Evolutionary conservation across 2,797 vertebrate genomes (phyloP).

Genomic region (Lagocephalus sceleratus): DNA sequence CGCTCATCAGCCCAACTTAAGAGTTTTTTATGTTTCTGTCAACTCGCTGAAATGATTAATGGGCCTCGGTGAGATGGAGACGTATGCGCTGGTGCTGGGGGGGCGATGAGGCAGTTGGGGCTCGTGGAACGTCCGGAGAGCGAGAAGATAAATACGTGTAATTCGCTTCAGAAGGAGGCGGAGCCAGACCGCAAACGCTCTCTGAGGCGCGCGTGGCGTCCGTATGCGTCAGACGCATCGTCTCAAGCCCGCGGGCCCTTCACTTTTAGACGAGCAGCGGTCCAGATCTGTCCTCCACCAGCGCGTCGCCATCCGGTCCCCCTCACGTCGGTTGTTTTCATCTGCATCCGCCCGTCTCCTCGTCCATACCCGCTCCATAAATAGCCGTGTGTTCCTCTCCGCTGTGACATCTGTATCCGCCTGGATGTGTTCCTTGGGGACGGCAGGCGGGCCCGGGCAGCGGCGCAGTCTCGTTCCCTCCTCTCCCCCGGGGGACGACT

Average conservation of each 20-base stretch:
- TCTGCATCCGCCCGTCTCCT: conserved; percentile 15
- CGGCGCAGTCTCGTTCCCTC: conserved; percentile 53
- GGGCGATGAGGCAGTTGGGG: conserved; percentile 25
- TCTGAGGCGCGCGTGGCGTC: conserved; percentile 27
- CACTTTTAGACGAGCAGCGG: conserved; percentile 20
- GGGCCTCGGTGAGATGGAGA: conserved; percentile 52
- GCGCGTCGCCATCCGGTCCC: conserved; percentile 9
- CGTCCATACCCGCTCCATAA: conserved; percentile 64
- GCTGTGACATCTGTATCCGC: conserved; percentile 44
- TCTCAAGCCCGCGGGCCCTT: conserved; percentile 38
- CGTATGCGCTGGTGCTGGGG: conserved; percentile 19
- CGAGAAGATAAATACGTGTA: conserved; percentile 49
- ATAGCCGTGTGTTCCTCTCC: conserved; percentile 55
- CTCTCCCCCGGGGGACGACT: conserved; percentile 48
- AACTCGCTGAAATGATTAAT: conserved; percentile 56
- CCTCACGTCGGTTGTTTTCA: conserved; percentile 24
- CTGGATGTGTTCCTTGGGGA: conserved; percentile 56
- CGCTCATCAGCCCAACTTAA: conserved; percentile 48
- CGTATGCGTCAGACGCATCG: conserved; percentile 58
- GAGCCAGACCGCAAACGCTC: conserved; percentile 29
- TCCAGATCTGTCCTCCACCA: too few relatives aligned
- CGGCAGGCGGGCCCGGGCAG: conserved; percentile 52
- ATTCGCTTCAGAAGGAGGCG: conserved; percentile 36
- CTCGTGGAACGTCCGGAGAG: neutral
- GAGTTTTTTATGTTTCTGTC: conserved; percentile 54